Evolutionary conservation across 1,140 invertebrate species (phyloP), one percentile per base, ranked within the genome.

Genomic region (Halictus rubicundus): DNA sequence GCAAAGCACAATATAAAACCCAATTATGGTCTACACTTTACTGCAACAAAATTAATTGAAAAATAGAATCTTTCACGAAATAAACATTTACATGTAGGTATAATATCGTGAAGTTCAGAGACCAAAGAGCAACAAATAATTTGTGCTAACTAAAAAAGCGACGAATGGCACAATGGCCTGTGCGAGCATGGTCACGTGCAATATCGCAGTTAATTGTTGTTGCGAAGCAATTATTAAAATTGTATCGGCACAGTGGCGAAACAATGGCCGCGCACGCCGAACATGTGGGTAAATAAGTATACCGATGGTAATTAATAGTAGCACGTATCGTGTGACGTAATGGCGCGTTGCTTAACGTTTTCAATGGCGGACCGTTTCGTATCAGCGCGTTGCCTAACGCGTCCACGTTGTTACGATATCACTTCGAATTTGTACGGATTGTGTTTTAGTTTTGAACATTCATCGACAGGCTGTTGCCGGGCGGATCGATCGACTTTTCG

Each of bases 361-460:
- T 27, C 57, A 61, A 72, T 72, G 39, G 37, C 39, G 57, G 23
- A 61, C 19, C 23, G 19, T 42, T 23, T 42, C 23, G 21, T 65
- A 16, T 5, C n/a, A 10, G 16, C 46, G 2, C 16, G 19, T 63
- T 59, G 70, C 23, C 42, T 32, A 63, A 72, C 70, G 23, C 54
- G n/a, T 12, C 49, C 16, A 19, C 27, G 54, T n/a, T 16, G 9
- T 14, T 1, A 16, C 39, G 37, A 37, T 46, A 46, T 21, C 37
- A 42, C 6, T n/a, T 72, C 23, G 42, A 63, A 63, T 72, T 72
- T 52, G 4, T 32, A 61, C 57, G 23, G 42, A 32, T n/a, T 49
- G 54, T n/a, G 57, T 39, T 61, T 32, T 8, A n/a, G 14, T 23
- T n/a, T 63, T 39, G 59, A 72, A 72, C 63, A 72, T 72, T 72